These are phyloP conservation scores for Aradus depressus DNA, from an alignment of 2,888 invertebrate species.

Conservation along the genomic window DNA sequence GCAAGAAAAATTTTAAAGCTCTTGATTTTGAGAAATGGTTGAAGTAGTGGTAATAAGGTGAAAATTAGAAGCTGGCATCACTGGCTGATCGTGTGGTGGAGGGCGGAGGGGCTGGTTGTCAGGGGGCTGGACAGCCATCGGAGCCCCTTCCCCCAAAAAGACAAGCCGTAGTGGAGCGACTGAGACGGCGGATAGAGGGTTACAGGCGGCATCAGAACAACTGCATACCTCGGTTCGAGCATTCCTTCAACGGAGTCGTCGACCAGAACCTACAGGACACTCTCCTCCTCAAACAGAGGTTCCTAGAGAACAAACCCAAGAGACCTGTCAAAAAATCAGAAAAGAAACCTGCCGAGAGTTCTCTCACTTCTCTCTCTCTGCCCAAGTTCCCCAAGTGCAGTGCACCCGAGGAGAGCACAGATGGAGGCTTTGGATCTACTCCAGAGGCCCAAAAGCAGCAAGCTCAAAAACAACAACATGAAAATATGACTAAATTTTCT, in stretches of 20 bases:
- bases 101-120: slow-evolving; percentile 57
- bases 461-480: slow-evolving; percentile 37
- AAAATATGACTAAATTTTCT: slow-evolving; percentile 59
- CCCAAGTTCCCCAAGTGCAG: slow-evolving; percentile 10
- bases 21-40: no score
- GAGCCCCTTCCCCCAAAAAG: slow-evolving; percentile 66
- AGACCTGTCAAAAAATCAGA: slow-evolving; percentile 62
- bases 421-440: slow-evolving; percentile 6
- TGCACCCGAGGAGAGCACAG: slow-evolving; percentile 6
- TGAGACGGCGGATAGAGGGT: slow-evolving; percentile 70
- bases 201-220: slow-evolving; percentile 78
- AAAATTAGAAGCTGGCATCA: slow-evolving; percentile 40
- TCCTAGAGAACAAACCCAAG: slow-evolving; percentile 82
- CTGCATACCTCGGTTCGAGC: slow-evolving; percentile 77
- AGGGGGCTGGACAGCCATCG: slow-evolving; percentile 51
- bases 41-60: no score
- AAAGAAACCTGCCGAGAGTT: slow-evolving; percentile 54
- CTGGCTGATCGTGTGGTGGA: slow-evolving; percentile 42
- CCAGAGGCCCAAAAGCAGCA: slow-evolving; percentile 35
- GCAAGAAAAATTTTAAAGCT: no score
- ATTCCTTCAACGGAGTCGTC: slow-evolving; percentile 73
- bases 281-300: slow-evolving; percentile 73
- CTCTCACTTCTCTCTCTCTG: slow-evolving; percentile 20
- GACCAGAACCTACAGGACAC: slow-evolving; percentile 88
- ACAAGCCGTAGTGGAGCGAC: slow-evolving; percentile 76